Base-by-base conservation (phyloP, 2,797 vertebrate species). In the Mormyrus hasselquistii region DNA sequence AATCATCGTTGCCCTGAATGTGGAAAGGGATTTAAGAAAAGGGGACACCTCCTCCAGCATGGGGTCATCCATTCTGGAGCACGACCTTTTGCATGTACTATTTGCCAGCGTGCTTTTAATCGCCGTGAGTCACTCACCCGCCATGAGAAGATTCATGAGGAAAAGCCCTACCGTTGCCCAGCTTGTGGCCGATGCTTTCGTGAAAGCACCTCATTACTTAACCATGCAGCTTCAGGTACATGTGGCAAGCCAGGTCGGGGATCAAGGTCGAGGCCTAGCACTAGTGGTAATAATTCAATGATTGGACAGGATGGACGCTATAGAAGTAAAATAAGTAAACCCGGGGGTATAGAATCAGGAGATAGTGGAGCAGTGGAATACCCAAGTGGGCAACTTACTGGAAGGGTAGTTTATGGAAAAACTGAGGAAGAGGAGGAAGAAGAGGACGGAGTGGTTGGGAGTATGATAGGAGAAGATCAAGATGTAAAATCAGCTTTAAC, bases 21-120 rank as follows among this genome's bases (percentile, higher is more conserved):
- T 94, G 97, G 97, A 90, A 99, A 98, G 92, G 95, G 95, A 91
- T 98, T 98, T 95, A 98, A 98, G 94, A 98, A 99, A 95, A 98
- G 98, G 53, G 97, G 97, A 25, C 98, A 98, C 92, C 96, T 99
- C 92, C 97, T 98, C 87, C 98, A 98, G 94, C 98, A 99, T 92
- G 97, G 98, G 92, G 95, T 98, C 85, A 96, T 98, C 91, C 98
- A 98, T 93, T 98, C 97, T 0, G 96, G 97, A 2, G 97, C 97
- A 89, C 94, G 98, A 89, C 98, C 98, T 0, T 98, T 97, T 55
- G 97, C 97, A 91, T 99, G 98, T 92, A 96, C 96, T 86, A 97
- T 97, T 90, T 99, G 98, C 49, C 97, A 97, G 90, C 97, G 97
- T 91, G 96, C 97, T 91, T 99, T 98, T 95, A 99, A 98, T 94